Conservation (phyloP, 2,797 vertebrate genomes). For the Halcyon smyrnensis region DNA sequence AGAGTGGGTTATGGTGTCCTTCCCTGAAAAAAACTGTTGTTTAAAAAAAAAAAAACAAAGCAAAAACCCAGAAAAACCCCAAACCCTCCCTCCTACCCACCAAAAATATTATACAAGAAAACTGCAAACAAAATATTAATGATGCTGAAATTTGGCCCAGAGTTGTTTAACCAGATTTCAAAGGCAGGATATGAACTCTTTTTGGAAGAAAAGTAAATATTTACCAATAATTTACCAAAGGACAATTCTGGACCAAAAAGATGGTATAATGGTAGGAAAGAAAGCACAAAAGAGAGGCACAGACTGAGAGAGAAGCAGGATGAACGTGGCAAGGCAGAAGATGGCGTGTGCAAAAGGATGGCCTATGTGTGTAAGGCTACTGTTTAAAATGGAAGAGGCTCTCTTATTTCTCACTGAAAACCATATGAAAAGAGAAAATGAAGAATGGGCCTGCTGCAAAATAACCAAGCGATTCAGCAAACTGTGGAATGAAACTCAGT, state of each 20-base stretch:
- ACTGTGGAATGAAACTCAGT: constrained; percentile 78
- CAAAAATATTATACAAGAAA: constrained; percentile 45
- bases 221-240: constrained; percentile 54
- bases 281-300: constrained; percentile 57
- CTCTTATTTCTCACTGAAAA: constrained; percentile 78
- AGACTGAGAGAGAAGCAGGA: constrained; percentile 35
- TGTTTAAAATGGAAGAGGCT: constrained; percentile 73
- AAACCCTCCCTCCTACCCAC: constrained; percentile 62
- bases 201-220: constrained; percentile 46
- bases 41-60: constrained; percentile 5
- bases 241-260: constrained; percentile 81
- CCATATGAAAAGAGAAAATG: constrained; percentile 68
- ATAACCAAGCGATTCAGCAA: constrained; percentile 74
- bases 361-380: constrained; percentile 60
- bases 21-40: constrained; percentile 77
- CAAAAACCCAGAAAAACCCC: background rate
- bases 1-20: constrained; percentile 83
- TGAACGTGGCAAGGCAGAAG: constrained; percentile 54
- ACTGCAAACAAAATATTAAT: constrained; percentile 69
- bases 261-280: constrained; percentile 62
- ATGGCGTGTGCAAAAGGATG: constrained; percentile 65
- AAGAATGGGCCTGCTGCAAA: constrained; percentile 77
- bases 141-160: constrained; percentile 79
- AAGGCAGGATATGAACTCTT: background rate
- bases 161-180: constrained; percentile 71